Evolutionary conservation across 1,140 invertebrate genomes (phyloP), one percentile per base, ranked within the genome.

Genomic region (Trachymyrmex cornetzi): DNA sequence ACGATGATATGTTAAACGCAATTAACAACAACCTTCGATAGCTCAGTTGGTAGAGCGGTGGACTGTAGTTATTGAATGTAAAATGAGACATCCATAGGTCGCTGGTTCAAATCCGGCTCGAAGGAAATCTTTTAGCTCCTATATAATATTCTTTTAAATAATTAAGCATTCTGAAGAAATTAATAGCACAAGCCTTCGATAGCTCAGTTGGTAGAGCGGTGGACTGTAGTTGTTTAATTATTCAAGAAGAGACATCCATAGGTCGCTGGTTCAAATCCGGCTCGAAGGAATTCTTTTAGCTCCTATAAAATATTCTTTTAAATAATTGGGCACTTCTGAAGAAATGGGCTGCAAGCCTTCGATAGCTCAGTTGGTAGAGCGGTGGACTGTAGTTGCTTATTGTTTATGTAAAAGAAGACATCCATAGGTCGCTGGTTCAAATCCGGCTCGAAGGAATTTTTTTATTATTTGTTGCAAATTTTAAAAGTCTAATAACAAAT

Each of bases 121-220:
- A 94, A 92, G 92, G 92, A 93, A 77, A 77, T 81, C 55, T 87
- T 27, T 69, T 93, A 92, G 91, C 2, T 55, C 19, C 53, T 5
- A n/a, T n/a, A 55, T 55, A 19, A 55, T n/a, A 55, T 55, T 2
- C 19, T 55, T 55, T 55, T 55, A n/a, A 55, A n/a, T 55, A 55
- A 55, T 55, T 55, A 14, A 4, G 14, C 19, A n/a, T 2, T 55
- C 53, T 55, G n/a, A 57, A 57, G 2, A 57, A 22, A 11, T 90
- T 86, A 93, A 92, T 92, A 44, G 0, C 91, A 3, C 91, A 93
- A 66, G 24, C 97, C 97, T 97, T 97, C 97, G 97, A 97, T 97
- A 97, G 97, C 97, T 97, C 97, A 97, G 97, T 97, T 97, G 97
- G 97, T 97, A 97, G 97, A 97, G 97, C 97, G 97, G 97, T 97